Conservation (phyloP, 2,797 vertebrate genomes). For the Dendrocincla tyrannina region DNA sequence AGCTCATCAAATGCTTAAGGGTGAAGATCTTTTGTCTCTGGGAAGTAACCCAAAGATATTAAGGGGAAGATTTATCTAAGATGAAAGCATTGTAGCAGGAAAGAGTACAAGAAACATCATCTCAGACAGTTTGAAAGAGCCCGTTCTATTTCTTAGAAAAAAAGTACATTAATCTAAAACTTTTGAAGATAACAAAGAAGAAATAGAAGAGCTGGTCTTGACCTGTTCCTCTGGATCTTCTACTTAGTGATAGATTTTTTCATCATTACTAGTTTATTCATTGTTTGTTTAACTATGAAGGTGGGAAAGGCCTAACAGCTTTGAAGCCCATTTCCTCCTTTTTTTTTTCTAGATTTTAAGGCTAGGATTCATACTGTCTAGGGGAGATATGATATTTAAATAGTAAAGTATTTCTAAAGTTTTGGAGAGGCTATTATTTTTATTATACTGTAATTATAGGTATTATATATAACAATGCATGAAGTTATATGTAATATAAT, state of each 20-base stretch:
- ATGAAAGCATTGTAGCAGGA: background rate
- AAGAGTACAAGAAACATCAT: background rate
- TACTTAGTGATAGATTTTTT: background rate
- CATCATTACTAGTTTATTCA: background rate
- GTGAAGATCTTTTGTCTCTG: background rate
- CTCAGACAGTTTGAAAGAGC: background rate
- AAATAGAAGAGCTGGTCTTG: background rate
- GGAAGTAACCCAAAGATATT: background rate
- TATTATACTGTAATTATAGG: background rate
- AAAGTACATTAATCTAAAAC: background rate
- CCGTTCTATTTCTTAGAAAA: background rate
- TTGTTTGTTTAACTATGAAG: background rate
- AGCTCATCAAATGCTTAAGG: background rate
- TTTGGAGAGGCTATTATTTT: background rate
- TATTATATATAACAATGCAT: background rate
- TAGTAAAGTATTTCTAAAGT: background rate
- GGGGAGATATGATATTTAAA: background rate
- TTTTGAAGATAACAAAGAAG: background rate
- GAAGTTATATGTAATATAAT: background rate
- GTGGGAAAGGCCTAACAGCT: background rate
- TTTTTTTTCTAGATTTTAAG: background rate
- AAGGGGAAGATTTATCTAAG: background rate
- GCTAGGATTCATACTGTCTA: background rate
- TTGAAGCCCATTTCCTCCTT: background rate
- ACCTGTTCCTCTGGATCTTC: background rate